phyloP scores from a whole-genome alignment of 2,113 vertebrate genomes.

The Zonotrichia leucophrys region DNA sequence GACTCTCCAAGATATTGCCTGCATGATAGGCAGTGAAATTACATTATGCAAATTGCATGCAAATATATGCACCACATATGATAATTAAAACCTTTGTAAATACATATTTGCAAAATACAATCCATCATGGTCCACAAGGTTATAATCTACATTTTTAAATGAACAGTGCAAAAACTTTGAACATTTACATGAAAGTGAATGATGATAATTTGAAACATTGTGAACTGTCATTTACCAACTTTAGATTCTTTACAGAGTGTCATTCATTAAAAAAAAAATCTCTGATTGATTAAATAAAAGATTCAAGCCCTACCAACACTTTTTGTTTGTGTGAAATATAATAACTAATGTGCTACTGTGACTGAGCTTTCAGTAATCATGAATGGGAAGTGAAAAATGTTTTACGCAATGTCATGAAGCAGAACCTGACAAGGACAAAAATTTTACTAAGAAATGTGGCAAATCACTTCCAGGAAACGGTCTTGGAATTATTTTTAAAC shows the following conservation, averaged over 20 bases:
- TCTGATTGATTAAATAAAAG: background rate
- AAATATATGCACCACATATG: conserved; percentile 11
- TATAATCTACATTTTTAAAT: conserved; percentile 45
- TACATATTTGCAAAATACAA: conserved; percentile 60
- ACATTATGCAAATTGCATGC: conserved; percentile 46
- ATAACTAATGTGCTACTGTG: background rate
- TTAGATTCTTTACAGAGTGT: background rate
- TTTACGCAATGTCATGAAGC: background rate
- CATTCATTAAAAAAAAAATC: background rate
- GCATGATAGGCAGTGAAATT: conserved; percentile 48
- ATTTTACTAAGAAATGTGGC: background rate
- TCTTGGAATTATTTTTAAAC: background rate
- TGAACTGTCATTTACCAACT: background rate
- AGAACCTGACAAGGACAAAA: background rate
- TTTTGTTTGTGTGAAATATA: background rate
- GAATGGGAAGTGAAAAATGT: background rate
- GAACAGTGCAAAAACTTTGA: background rate
- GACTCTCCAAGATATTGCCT: background rate
- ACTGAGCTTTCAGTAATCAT: background rate
- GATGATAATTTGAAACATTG: background rate
- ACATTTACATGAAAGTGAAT: background rate
- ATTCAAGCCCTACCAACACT: background rate
- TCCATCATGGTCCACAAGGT: conserved; percentile 28
- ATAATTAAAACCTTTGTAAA: conserved; percentile 53
- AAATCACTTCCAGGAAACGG: background rate